phyloP scores from a whole-genome alignment of 1,140 invertebrate genomes.

The Harlomillsia oculata region DNA sequence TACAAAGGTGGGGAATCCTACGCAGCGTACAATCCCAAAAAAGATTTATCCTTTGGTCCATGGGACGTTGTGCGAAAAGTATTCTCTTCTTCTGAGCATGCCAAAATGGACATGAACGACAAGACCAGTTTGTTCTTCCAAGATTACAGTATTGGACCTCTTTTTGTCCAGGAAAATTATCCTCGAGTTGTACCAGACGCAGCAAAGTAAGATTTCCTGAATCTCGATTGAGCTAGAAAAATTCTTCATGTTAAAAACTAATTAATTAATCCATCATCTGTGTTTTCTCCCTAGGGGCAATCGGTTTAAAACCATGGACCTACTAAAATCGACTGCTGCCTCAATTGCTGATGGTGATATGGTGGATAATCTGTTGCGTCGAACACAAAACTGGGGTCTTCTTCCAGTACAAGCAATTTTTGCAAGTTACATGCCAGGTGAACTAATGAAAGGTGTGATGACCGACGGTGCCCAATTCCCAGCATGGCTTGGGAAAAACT shows the following conservation, averaged over 20 bases:
- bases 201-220: constrained; percentile 41
- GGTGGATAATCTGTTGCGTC: constrained; percentile 69
- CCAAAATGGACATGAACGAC: constrained; percentile 69
- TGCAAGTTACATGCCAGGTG: constrained; percentile 80
- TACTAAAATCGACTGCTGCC: constrained; percentile 69
- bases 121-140: constrained; percentile 91
- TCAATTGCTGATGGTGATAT: constrained; percentile 76
- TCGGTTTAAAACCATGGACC: constrained; percentile 47
- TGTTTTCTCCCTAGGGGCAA: constrained; percentile 32
- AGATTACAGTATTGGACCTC: constrained; percentile 86
- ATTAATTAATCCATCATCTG: constrained; percentile 2
- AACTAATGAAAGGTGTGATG: constrained; percentile 68
- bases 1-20: constrained; percentile 51
- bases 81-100: constrained; percentile 72
- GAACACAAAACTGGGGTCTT: constrained; percentile 72
- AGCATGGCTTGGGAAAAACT: constrained; percentile 91
- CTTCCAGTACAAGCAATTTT: constrained; percentile 83
- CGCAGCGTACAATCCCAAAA: constrained; percentile 47
- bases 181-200: constrained; percentile 56
- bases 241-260: neutral
- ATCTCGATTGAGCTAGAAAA: constrained; percentile 44
- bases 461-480: constrained; percentile 77
- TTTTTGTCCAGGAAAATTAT: constrained; percentile 99
- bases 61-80: constrained; percentile 90
- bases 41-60: constrained; percentile 66